Evolutionary conservation across 2,888 invertebrate genomes (phyloP), one percentile per base, ranked within the genome.

Genomic region (Troides helena): DNA sequence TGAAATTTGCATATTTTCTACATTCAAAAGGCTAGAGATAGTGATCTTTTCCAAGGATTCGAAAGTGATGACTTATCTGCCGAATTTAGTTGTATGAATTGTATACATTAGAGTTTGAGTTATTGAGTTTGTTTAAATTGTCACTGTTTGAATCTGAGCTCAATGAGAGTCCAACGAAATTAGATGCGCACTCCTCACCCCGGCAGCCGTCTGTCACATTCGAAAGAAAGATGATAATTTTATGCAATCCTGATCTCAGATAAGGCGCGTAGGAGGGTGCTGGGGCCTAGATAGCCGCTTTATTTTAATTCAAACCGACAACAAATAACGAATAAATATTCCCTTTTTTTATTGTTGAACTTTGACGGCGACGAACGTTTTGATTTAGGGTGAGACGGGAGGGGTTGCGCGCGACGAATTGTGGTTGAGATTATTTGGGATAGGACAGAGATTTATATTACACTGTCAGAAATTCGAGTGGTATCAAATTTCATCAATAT

Each of bases 281-380:
- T 83, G 85, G 87, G 80, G 86, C 85, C 85, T 87, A 90, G 90
- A 90, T 89, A 89, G 85, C 79, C 82, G 87, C 82, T 90, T 90
- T 90, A 91, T 90, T 92, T 90, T 91, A 92, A 92, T 91, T 85
- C 88, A 85, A 90, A 89, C 88, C 88, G 87, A 90, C 88, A 90
- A 89, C 91, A 92, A 92, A 92, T 92, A 92, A 91, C 87, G 85
- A 88, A 91, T 91, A 90, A 88, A 89, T 89, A 89, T 90, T 87
- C 88, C 83, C 81, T 85, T 79, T 88, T 87, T 90, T 90, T 89
- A 89, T 89, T 87, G 90, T 87, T 84, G 85, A 84, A 81, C 82
- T 87, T 84, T 86, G 88, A 89, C 83, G 46, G 87, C 85, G 84
- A 79, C 79, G 81, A 85, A 87, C 84, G 83, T 83, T 89, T 86